Percentiles rank a stretch among this genome's conserved stretches.
Conservation (phyloP, 2,888 invertebrate genomes). For the Stenotaenia linearis region DNA sequence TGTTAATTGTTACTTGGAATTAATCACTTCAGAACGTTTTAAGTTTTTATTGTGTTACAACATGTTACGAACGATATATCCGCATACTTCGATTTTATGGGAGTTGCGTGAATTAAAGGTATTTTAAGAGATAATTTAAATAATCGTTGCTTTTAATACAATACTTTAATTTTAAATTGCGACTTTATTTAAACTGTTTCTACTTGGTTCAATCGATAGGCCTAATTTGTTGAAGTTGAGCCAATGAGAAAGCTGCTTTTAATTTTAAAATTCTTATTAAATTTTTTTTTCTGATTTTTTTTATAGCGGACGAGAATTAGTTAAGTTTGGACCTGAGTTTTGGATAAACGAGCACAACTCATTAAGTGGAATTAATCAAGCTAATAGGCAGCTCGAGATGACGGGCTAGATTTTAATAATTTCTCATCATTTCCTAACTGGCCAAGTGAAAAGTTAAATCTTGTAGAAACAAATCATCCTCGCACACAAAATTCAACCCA, state of each 20-base stretch:
- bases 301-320: neutral
- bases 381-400: conserved; percentile 15
- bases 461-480: conserved; percentile 29
- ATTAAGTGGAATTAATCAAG: conserved; percentile 15
- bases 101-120: no score
- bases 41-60: no score
- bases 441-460: conserved; percentile 29
- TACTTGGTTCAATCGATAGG: no score
- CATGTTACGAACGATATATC: no score
- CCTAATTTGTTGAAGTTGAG: neutral
- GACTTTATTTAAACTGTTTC: no score
- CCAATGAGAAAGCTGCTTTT: neutral
- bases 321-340: neutral
- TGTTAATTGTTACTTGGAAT: no score
- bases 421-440: conserved; percentile 21
- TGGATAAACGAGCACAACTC: conserved; percentile 1
- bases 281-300: neutral
- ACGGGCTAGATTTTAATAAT: conserved; percentile 24
- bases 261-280: neutral
- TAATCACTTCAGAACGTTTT: no score
- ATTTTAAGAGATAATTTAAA: no score
- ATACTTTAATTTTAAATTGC: no score
- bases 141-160: no score
- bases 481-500: neutral
- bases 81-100: no score